Conservation (phyloP, 2,797 vertebrate genomes). For the Ambastaia sidthimunki region DNA sequence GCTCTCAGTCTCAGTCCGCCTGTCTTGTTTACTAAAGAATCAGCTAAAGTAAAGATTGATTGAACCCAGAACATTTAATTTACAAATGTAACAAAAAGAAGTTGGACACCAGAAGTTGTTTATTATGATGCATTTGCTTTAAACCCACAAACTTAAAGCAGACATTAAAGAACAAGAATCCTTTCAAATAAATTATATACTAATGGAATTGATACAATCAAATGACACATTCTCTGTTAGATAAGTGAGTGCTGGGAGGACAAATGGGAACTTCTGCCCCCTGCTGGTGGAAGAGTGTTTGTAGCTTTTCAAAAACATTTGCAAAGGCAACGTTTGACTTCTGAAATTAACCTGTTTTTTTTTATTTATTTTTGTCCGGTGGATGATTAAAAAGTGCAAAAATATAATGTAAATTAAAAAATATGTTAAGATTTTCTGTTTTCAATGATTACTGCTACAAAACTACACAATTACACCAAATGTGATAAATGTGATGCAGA, state of each 20-base stretch:
- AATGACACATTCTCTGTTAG: neutral
- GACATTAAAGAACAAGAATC: neutral
- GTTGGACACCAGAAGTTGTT: neutral
- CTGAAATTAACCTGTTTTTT: no score
- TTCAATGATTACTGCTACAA: no score
- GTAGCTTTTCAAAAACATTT: no score
- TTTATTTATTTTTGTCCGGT: no score
- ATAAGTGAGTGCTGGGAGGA: neutral
- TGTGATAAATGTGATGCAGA: no score
- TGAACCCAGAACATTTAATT: no score
- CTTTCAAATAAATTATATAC: neutral
- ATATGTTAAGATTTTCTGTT: no score
- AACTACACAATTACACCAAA: no score
- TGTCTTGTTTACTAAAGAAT: conserved; percentile 55
- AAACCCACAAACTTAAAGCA: neutral
- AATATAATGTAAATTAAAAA: no score
- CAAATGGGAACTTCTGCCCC: conserved; percentile 47
- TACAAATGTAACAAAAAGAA: no score
- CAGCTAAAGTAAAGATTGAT: conserved; percentile 53
- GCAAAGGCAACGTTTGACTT: neutral
- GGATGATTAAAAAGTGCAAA: no score
- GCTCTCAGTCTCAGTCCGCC: conserved; percentile 22
- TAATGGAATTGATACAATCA: neutral
- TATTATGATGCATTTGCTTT: neutral
- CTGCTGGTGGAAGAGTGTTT: conserved; percentile 44